Base-by-base conservation (phyloP, 2,888 invertebrate species). In the Cosmia pyralina region DNA sequence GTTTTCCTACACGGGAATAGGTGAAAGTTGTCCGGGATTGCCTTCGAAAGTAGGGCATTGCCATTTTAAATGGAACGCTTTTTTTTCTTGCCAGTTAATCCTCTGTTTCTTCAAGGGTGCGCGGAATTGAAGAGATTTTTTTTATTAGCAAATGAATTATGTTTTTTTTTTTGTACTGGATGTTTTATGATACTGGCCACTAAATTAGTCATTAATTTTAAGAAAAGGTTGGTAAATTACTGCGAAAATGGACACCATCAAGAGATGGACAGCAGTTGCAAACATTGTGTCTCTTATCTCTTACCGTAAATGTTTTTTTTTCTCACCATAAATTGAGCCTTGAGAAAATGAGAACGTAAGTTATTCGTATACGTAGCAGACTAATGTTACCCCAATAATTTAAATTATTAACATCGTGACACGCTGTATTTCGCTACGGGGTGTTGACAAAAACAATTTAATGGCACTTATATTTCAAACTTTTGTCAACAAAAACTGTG, bases 1-100 rank as follows among this genome's bases (percentile, higher is more conserved):
- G 85, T 88, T 93, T 92, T 90, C 87, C 86, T 88, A 85, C 86
- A 79, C 82, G 83, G 85, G 89, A 89, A 91, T 88, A 89, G 91
- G 94, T 88, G 94, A 95, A 95, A 93, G 93, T 94, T 91, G 90
- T 91, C 88, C 87, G 85, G 74, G 85, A 81, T 83, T 83, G 84
- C 85, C 84, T 87, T 86, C 69, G 75, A 82, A 89, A 90, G 85
- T 90, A 82, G 89, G 86, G 60, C 87, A 77, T 68, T 80, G 73
- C 76, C 60, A 72, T 82, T 78, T 75, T 69, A 84, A 86, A 78
- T 68, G 72, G 69, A 59, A 58, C 44, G 70, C 13, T 64, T 52
- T 68, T 79, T 65, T 52, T 76, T 72, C 63, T 73, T 53, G 53
- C 50, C 19, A 63, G 63, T 69, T 72, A 53, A 48, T 52, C 53